Conservation (phyloP, 2,113 vertebrate species). For the Sciurus niger region DNA sequence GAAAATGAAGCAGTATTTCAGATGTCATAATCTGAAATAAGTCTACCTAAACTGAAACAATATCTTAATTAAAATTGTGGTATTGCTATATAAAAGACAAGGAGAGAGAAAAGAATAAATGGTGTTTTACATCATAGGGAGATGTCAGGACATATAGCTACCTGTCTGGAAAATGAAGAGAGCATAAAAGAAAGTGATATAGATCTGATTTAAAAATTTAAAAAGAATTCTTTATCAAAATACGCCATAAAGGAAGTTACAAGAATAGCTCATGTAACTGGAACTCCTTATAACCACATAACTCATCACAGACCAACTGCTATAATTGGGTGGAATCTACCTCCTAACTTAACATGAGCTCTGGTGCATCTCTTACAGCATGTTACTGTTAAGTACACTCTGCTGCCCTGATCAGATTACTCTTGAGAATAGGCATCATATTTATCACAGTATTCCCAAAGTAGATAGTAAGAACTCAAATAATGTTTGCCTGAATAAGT, state of each 20-base stretch:
- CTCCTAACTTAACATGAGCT: constrained; percentile 28
- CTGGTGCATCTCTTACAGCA: background rate
- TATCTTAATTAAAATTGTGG: constrained; percentile 63
- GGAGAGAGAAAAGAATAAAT: background rate
- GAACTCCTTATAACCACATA: constrained; percentile 49
- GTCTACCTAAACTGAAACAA: constrained; percentile 36
- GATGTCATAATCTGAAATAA: constrained; percentile 58
- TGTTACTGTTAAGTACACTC: constrained; percentile 30
- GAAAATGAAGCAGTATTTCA: constrained; percentile 55
- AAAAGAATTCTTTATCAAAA: constrained; percentile 57
- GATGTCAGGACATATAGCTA: constrained; percentile 36
- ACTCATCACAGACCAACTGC: constrained; percentile 34
- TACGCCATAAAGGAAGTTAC: constrained; percentile 24
- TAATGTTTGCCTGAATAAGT: constrained; percentile 14
- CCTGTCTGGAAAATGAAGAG: constrained; percentile 56
- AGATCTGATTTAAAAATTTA: constrained; percentile 50
- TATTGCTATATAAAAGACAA: constrained; percentile 45
- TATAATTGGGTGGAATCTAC: constrained; percentile 27
- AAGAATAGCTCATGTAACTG: constrained; percentile 35
- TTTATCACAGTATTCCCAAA: constrained; percentile 15
- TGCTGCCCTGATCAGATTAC: background rate
- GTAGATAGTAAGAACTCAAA: constrained; percentile 23
- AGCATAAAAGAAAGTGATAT: background rate
- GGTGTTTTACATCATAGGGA: constrained; percentile 47
- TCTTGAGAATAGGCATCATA: constrained; percentile 13